These are phyloP conservation scores for Caretta caretta DNA, from an alignment of 2,113 vertebrate species.

Conservation along the genomic window DNA sequence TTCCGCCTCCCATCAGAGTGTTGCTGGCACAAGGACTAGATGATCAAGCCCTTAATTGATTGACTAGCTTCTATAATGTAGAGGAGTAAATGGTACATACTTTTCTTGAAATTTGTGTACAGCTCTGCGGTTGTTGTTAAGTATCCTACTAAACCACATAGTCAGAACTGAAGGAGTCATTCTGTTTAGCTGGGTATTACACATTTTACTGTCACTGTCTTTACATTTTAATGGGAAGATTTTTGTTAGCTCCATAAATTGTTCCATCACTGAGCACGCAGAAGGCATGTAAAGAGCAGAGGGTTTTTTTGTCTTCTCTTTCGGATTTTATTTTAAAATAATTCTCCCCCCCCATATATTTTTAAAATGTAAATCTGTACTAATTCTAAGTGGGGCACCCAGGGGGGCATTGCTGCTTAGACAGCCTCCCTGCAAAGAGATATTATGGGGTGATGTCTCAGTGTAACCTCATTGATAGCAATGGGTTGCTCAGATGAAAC, in stretches of 20 bases:
- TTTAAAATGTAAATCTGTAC: neutral
- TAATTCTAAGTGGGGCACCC: neutral
- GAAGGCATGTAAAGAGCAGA: neutral
- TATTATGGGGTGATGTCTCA: neutral
- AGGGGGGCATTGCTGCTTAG: neutral
- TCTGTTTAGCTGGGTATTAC: slow-evolving; percentile 11
- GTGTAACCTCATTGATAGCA: neutral
- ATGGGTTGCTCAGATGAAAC: neutral
- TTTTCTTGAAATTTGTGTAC: neutral
- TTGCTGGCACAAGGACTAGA: accelerated
- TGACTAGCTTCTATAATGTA: neutral
- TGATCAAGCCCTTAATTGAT: neutral
- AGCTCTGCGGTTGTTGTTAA: neutral
- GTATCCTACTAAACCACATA: slow-evolving; percentile 12
- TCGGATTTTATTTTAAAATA: neutral
- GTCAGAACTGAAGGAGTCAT: neutral
- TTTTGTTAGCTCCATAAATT: slow-evolving; percentile 39
- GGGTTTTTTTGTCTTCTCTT: neutral
- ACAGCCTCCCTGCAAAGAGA: neutral
- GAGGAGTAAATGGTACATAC: neutral
- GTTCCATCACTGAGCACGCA: neutral
- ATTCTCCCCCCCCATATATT: neutral
- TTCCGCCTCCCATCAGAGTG: neutral
- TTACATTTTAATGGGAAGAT: slow-evolving; percentile 15
- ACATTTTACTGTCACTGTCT: neutral